phyloP scores from a whole-genome alignment of 2,113 vertebrate species.

The Anarhynchus alexandrinus region DNA sequence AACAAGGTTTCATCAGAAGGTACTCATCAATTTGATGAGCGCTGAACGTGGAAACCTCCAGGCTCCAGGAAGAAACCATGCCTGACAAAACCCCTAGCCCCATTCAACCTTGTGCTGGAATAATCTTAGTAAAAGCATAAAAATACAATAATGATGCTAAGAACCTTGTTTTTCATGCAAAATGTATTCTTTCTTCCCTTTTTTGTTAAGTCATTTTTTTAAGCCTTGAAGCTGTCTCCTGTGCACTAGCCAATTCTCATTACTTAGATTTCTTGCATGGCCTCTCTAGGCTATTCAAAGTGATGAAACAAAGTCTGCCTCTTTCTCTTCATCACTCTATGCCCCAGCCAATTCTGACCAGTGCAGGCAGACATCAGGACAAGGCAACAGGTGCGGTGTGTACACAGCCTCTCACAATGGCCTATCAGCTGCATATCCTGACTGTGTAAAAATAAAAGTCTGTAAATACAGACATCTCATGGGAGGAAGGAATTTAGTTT shows the following conservation, averaged over 20 bases:
- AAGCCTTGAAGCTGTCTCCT: not conserved
- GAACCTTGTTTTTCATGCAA: not conserved
- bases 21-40: not conserved
- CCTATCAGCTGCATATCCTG: not conserved
- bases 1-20: not conserved
- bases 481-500: not conserved
- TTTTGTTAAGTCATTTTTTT: not conserved
- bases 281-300: not conserved
- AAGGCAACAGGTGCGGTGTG: rapidly evolving
- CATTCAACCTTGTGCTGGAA: not conserved
- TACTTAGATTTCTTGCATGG: not conserved
- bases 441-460: not conserved
- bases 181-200: not conserved
- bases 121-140: not conserved
- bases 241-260: not conserved
- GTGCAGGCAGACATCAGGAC: not conserved
- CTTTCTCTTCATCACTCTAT: not conserved
- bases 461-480: not conserved
- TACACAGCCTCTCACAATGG: not conserved
- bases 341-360: not conserved
- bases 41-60: not conserved
- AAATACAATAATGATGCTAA: not conserved
- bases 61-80: not conserved
- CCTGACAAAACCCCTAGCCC: not conserved
- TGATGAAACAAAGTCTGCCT: not conserved